Conservation (phyloP, 2,888 invertebrate species). For the Zygothrica quintamaculata region DNA sequence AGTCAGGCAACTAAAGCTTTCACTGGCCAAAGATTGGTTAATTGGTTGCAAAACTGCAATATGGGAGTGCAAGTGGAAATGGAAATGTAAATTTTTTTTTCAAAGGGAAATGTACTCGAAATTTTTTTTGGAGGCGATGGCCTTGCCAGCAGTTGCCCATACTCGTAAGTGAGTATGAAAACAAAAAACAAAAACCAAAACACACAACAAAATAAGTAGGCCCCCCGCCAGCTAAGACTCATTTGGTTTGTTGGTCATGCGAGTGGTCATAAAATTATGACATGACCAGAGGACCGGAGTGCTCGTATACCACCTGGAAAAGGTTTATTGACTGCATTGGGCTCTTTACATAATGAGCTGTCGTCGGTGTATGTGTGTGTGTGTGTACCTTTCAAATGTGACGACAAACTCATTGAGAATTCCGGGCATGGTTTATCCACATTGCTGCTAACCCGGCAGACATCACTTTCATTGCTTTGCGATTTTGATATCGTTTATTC, state of each 20-base stretch:
- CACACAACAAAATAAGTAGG: too few species aligned
- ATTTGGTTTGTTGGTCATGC: slow-evolving; percentile 38
- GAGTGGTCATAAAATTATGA: slow-evolving; percentile 68
- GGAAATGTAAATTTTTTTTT: background rate
- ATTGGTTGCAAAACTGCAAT: slow-evolving; percentile 51
- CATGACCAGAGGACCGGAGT: slow-evolving; percentile 45
- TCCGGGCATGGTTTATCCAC: slow-evolving; percentile 54
- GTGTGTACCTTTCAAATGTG: slow-evolving; percentile 55
- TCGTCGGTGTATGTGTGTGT: slow-evolving; percentile 7
- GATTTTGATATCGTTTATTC: slow-evolving; percentile 73
- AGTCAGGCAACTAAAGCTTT: slow-evolving; percentile 45
- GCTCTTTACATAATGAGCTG: slow-evolving; percentile 71
- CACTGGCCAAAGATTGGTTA: slow-evolving; percentile 54
- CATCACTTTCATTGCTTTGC: slow-evolving; percentile 69
- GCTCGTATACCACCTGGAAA: slow-evolving; percentile 46
- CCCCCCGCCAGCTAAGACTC: slow-evolving; percentile 20
- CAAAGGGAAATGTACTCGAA: slow-evolving; percentile 5
- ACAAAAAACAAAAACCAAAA: too few species aligned
- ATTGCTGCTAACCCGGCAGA: slow-evolving; percentile 34
- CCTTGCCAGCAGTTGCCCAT: slow-evolving; percentile 54
- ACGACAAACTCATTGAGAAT: slow-evolving; percentile 65
- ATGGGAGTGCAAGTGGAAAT: slow-evolving; percentile 10
- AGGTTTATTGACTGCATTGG: slow-evolving; percentile 64
- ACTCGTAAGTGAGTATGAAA: too few species aligned
- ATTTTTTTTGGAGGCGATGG: slow-evolving; percentile 23